Evolutionary conservation across 2,113 vertebrate genomes (phyloP).

Genomic region (Bothrops jararaca): DNA sequence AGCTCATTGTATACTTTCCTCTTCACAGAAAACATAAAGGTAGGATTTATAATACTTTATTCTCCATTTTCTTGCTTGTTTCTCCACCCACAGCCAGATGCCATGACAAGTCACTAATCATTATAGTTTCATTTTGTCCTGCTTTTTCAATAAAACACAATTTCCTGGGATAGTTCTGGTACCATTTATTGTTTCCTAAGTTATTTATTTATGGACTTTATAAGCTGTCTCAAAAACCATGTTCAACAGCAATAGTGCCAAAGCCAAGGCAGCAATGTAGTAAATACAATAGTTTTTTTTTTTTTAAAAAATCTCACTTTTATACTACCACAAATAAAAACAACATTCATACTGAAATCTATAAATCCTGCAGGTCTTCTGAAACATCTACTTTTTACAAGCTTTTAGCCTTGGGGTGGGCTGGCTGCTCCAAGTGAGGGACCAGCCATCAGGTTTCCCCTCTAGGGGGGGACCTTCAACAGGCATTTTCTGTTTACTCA

Average conservation of each 20-base stretch:
- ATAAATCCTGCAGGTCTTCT: not conserved
- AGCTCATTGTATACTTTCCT: not conserved
- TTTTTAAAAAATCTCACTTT: not conserved
- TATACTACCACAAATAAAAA: not conserved
- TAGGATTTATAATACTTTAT: not conserved
- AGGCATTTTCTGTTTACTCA: not conserved
- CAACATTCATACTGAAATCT: not conserved
- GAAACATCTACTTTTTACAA: not conserved
- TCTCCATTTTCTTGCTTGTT: not conserved
- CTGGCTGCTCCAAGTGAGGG: not conserved
- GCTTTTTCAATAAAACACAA: not conserved
- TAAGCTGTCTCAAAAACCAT: not conserved
- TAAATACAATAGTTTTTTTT: not conserved
- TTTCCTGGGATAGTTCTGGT: not conserved
- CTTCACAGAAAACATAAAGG: not conserved
- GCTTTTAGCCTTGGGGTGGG: not conserved
- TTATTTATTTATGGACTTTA: not conserved
- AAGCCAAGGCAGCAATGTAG: not conserved
- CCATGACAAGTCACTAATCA: not conserved
- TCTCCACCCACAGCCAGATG: not conserved
- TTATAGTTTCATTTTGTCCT: not conserved
- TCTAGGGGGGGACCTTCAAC: not conserved
- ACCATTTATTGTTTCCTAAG: not conserved
- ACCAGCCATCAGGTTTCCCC: not conserved
- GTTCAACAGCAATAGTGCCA: not conserved